Evolutionary conservation across 2,888 invertebrate species (phyloP).

Genomic region (Gymnocheta viridis): DNA sequence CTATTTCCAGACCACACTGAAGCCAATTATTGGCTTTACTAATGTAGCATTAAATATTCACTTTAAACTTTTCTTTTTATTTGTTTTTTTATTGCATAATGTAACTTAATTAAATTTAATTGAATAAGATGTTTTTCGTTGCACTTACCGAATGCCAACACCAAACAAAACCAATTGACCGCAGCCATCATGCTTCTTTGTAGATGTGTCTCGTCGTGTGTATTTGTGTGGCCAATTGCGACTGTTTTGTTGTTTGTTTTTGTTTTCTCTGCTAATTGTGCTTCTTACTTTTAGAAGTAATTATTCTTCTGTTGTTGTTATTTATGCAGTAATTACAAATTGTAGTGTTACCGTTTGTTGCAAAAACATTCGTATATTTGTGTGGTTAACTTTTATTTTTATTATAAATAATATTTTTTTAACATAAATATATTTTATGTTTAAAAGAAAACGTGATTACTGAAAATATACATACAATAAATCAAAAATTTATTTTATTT

Average conservation of each 20-base stretch:
- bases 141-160: constrained; percentile 71
- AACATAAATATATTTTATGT: not conserved
- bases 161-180: constrained; percentile 69
- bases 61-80: not conserved
- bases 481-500: not conserved
- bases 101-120: constrained; percentile 43
- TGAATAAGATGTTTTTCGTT: constrained; percentile 33
- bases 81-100: constrained; percentile 40
- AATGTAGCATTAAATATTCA: constrained; percentile 7
- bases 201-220: not conserved
- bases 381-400: constrained; percentile 20
- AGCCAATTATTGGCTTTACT: not conserved
- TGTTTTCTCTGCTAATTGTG: constrained; percentile 41
- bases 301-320: constrained; percentile 28
- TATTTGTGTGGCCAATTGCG: constrained; percentile 35
- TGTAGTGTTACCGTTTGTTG: constrained; percentile 37
- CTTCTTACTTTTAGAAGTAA: constrained; percentile 37
- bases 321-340: constrained; percentile 46
- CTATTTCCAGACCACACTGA: not conserved
- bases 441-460: constrained; percentile 17
- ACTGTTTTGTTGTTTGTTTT: constrained; percentile 35
- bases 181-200: constrained; percentile 67
- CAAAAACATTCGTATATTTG: constrained; percentile 9
- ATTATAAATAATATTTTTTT: constrained; percentile 8
- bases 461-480: not conserved